Conservation (phyloP, 2,888 invertebrate genomes). For the Erebia ligea region DNA sequence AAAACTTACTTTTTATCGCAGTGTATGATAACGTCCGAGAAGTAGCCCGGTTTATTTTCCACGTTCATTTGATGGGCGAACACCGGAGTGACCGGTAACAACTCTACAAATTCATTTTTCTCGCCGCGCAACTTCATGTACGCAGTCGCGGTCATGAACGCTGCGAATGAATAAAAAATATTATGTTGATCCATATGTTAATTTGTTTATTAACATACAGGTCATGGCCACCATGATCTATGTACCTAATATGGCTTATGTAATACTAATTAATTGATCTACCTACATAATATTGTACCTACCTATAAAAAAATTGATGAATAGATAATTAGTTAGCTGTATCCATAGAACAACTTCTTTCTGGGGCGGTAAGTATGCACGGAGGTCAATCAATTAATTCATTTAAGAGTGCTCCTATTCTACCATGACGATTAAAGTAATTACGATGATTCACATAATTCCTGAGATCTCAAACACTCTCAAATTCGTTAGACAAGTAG, state of each 20-base stretch:
- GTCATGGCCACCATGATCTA: constrained; percentile 15
- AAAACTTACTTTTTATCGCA: constrained; percentile 80
- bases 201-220: constrained; percentile 17
- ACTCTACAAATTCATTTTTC: constrained; percentile 66
- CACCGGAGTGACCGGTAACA: constrained; percentile 84
- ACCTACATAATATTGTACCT: background rate
- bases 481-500: no score
- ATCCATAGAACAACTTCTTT: background rate
- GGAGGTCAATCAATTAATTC: no score
- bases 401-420: no score
- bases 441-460: no score
- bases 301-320: background rate
- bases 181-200: constrained; percentile 11
- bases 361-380: no score
- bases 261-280: background rate
- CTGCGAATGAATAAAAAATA: constrained; percentile 59
- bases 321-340: background rate
- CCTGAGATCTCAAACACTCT: no score
- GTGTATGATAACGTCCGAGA: constrained; percentile 84
- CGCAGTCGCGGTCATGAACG: constrained; percentile 82
- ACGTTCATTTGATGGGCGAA: constrained; percentile 82
- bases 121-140: constrained; percentile 75
- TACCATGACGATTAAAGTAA: no score
- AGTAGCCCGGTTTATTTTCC: constrained; percentile 81
- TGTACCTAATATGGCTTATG: background rate